phyloP scores from a whole-genome alignment of 2,888 invertebrate genomes.

The Agrochola lota region DNA sequence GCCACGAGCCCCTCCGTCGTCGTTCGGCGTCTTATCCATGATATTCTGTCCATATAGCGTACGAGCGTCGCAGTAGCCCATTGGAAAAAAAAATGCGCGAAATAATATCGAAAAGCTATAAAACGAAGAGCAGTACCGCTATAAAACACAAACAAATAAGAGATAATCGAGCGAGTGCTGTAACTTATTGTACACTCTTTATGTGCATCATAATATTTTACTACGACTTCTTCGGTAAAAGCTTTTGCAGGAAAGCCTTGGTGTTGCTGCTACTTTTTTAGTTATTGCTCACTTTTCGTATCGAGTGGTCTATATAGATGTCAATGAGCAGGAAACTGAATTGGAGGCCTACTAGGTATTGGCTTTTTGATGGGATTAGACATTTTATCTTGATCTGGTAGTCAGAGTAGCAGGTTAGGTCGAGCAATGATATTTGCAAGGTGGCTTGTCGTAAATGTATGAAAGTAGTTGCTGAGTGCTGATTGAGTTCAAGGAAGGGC shows the following conservation, averaged over 20 bases:
- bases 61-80: slow-evolving; percentile 75
- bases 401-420: background rate
- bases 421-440: background rate
- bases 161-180: slow-evolving; percentile 88
- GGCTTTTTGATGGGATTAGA: slow-evolving; percentile 40
- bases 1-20: accelerated
- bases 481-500: background rate
- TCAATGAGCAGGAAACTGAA: slow-evolving; percentile 66
- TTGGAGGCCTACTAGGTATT: slow-evolving; percentile 45
- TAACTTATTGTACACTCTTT: slow-evolving; percentile 87
- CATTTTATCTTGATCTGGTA: slow-evolving; percentile 20
- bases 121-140: slow-evolving; percentile 83
- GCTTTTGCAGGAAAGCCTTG: slow-evolving; percentile 76
- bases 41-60: slow-evolving; percentile 59
- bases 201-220: slow-evolving; percentile 89
- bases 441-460: background rate
- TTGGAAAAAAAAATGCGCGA: slow-evolving; percentile 85
- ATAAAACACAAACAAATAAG: slow-evolving; percentile 89
- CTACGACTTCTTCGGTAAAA: slow-evolving; percentile 81
- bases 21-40: slow-evolving; percentile 70
- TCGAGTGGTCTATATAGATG: slow-evolving; percentile 65
- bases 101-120: slow-evolving; percentile 89
- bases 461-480: background rate
- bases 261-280: slow-evolving; percentile 62
- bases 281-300: slow-evolving; percentile 66